These are phyloP conservation scores for Reticulitermes lucifugus DNA, from an alignment of 2,888 invertebrate genomes.

Conservation along the genomic window DNA sequence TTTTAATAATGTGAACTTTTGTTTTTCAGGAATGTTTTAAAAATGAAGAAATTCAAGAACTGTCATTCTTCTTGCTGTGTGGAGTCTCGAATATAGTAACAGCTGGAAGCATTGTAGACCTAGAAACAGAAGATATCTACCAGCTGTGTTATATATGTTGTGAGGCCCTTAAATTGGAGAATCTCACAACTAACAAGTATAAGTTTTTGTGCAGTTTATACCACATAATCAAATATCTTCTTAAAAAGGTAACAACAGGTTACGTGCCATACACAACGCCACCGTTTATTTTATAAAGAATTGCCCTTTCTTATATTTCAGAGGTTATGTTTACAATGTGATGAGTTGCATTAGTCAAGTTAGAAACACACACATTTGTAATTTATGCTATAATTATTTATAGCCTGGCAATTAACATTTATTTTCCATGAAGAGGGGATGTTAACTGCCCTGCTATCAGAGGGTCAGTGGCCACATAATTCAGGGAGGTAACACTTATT, in stretches of 20 bases:
- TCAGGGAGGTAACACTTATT: no score
- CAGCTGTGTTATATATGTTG: background rate
- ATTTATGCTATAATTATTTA: no score
- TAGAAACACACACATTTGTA: background rate
- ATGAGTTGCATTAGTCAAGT: background rate
- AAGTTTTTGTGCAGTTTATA: constrained; percentile 9
- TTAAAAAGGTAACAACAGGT: background rate
- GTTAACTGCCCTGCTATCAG: no score
- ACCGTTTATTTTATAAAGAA: background rate
- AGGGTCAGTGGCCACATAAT: no score
- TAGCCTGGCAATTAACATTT: no score
- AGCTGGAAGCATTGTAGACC: background rate
- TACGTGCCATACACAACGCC: background rate
- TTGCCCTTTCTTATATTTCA: background rate
- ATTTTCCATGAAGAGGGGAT: no score
- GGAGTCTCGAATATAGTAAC: background rate
- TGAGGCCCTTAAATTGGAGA: background rate
- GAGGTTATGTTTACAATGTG: background rate
- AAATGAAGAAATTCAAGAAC: background rate
- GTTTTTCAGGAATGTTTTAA: constrained; percentile 54
- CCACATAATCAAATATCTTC: background rate
- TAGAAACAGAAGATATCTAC: background rate
- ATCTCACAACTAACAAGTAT: background rate
- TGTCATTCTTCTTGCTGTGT: background rate
- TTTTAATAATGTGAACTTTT: background rate